These are phyloP conservation scores for Sebastes hopkinsi DNA, from an alignment of 2,797 vertebrate species.

Conservation along the genomic window DNA sequence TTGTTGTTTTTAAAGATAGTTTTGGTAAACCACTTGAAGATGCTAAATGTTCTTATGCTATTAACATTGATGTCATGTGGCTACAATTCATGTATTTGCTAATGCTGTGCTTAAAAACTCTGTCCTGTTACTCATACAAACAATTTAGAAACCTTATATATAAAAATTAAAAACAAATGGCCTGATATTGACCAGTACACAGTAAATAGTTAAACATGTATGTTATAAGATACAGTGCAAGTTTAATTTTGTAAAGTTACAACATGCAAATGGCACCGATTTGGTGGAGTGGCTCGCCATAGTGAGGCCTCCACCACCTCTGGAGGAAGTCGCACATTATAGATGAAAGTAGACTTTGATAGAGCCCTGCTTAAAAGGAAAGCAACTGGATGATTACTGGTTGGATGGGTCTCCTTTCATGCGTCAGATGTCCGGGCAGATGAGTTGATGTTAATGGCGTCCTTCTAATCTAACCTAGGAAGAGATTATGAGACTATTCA, in stretches of 20 bases:
- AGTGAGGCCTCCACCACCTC: slow-evolving; percentile 51
- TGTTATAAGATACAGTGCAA: neutral
- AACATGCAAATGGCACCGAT: neutral
- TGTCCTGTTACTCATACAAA: neutral
- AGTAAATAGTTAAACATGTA: neutral
- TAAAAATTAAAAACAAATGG: neutral
- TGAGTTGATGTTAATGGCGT: slow-evolving; percentile 73
- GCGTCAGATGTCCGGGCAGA: slow-evolving; percentile 70
- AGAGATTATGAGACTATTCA: slow-evolving; percentile 74
- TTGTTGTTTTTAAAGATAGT: neutral
- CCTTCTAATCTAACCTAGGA: slow-evolving; percentile 75
- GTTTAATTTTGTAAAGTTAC: neutral
- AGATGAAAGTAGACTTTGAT: slow-evolving; percentile 79
- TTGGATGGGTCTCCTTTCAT: slow-evolving; percentile 70
- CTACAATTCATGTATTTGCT: no score
- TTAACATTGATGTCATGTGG: no score
- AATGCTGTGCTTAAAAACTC: neutral
- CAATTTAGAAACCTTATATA: neutral
- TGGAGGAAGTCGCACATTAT: slow-evolving; percentile 64
- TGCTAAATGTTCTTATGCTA: no score
- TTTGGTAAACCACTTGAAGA: neutral
- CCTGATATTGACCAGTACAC: neutral
- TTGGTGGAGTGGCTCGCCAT: neutral
- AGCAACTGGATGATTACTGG: slow-evolving; percentile 67
- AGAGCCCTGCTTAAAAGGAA: slow-evolving; percentile 66